A percentile compares a stretch with the other conserved stretches of the same genome.
Evolutionary conservation across 1,140 invertebrate species (phyloP).

Genomic region (Caenorhabditis tropicalis): DNA sequence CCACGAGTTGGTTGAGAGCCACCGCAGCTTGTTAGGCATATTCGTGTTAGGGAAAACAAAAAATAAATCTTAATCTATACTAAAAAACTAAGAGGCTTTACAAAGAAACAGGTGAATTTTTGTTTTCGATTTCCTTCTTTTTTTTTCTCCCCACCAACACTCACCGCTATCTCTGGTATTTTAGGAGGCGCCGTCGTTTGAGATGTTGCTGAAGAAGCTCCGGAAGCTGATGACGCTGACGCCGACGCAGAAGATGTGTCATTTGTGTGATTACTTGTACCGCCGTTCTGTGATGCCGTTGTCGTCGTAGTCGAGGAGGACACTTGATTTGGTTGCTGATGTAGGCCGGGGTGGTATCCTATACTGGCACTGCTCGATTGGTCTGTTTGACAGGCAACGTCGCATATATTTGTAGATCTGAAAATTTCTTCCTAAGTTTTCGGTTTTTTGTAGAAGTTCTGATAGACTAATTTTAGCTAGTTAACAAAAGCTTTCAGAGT

Average conservation of each 20-base stretch:
- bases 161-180: too few relatives aligned
- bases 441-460: too few relatives aligned
- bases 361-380: background rate
- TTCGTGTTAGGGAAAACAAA: too few relatives aligned
- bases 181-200: background rate
- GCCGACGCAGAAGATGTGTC: background rate
- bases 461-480: too few relatives aligned
- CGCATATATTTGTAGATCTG: background rate
- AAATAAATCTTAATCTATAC: too few relatives aligned
- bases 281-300: background rate
- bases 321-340: background rate
- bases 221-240: background rate
- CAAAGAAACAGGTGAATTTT: too few relatives aligned
- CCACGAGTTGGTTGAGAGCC: too few relatives aligned
- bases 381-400: conserved; percentile 8
- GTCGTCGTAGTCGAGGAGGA: background rate
- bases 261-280: background rate
- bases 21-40: too few relatives aligned
- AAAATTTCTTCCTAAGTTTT: background rate
- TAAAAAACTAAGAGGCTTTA: too few relatives aligned
- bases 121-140: too few relatives aligned
- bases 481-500: too few relatives aligned
- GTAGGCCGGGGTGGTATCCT: background rate
- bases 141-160: too few relatives aligned
- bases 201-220: background rate